phyloP scores from a whole-genome alignment of 2,113 vertebrate genomes.

The Paradisaea rubra region DNA sequence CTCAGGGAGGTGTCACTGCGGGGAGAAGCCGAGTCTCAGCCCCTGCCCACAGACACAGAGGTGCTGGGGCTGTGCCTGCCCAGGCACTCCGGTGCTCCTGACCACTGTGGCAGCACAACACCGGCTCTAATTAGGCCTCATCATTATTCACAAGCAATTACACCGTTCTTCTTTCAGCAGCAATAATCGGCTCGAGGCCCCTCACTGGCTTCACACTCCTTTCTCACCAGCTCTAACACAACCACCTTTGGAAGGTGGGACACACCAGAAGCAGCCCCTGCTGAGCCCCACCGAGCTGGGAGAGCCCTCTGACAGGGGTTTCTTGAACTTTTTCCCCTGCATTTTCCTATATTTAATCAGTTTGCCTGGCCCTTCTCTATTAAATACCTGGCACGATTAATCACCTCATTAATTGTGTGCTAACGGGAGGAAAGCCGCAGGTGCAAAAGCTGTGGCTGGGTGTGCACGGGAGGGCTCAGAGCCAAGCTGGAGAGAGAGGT shows the following conservation, averaged over 20 bases:
- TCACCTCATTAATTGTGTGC: not conserved
- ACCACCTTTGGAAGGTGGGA: not conserved
- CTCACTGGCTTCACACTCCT: not conserved
- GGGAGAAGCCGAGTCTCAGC: not conserved
- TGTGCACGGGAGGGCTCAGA: not conserved
- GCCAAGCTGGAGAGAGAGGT: not conserved
- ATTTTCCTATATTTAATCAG: not conserved
- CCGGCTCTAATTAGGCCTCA: not conserved
- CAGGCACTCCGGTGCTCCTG: not conserved
- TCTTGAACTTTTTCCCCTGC: too few species aligned
- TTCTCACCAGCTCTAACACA: not conserved
- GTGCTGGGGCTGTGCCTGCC: fast-evolving
- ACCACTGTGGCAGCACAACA: not conserved
- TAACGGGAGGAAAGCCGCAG: not conserved
- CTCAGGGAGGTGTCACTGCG: not conserved
- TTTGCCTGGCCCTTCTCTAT: not conserved
- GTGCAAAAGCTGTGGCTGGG: not conserved
- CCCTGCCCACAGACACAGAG: fast-evolving
- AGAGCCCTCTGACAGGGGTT: fast-evolving
- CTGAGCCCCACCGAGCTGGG: not conserved
- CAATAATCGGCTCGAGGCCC: not conserved
- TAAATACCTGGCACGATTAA: not conserved
- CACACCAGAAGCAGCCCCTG: not conserved
- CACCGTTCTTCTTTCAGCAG: not conserved
- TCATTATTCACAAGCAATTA: not conserved